A percentile compares a stretch with the other conserved stretches of the same genome.
Conservation (phyloP, 2,797 vertebrate species). For the Syndactyla subalaris region DNA sequence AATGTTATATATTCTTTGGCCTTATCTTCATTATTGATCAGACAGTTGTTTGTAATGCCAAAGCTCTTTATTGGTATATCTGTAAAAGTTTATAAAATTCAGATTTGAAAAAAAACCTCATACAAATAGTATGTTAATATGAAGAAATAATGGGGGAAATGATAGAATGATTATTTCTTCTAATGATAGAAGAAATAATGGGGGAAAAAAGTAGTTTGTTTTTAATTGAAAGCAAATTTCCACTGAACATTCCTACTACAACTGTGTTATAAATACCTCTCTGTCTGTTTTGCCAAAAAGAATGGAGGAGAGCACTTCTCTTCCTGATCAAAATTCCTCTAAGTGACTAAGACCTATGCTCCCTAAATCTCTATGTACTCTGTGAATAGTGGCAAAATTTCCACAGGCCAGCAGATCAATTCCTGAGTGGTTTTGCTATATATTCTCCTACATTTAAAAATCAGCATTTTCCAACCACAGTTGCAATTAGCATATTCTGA, state of each 20-base stretch:
- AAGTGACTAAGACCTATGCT: neutral
- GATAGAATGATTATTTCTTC: no score
- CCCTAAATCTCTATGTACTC: neutral
- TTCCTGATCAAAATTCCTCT: neutral
- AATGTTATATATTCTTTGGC: neutral
- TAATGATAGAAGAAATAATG: neutral
- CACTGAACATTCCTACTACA: neutral
- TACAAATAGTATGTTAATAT: neutral
- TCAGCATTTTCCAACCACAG: neutral
- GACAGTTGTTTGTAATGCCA: neutral
- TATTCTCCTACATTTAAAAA: neutral
- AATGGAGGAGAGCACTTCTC: neutral
- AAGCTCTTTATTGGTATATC: neutral
- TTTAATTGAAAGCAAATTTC: neutral
- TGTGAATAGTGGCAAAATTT: neutral
- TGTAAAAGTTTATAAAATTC: neutral
- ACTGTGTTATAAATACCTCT: neutral
- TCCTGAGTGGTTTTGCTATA: neutral
- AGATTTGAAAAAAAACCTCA: neutral
- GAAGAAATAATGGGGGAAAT: neutral
- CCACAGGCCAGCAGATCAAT: neutral
- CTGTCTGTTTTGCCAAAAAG: neutral
- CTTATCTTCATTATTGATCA: neutral
- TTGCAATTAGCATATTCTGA: neutral
- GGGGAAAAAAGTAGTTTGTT: fast-evolving